Conservation (phyloP, 2,888 invertebrate genomes). For the Hypercompe scribonia region DNA sequence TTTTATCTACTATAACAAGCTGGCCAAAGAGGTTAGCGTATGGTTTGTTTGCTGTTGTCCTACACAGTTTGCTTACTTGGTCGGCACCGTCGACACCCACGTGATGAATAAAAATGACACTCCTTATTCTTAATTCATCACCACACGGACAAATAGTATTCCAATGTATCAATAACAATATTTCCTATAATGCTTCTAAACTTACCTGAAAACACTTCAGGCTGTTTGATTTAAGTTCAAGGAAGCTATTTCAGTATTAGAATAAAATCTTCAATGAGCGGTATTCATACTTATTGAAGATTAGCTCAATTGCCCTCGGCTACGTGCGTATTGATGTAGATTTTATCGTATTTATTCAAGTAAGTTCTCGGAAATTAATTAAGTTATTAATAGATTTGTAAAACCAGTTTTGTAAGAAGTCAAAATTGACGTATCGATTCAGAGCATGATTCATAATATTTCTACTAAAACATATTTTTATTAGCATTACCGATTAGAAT, state of each 20-base stretch:
- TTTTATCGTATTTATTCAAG: background rate
- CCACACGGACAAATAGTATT: too few species aligned
- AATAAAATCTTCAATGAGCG: background rate
- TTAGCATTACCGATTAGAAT: background rate
- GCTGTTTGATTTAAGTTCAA: slow-evolving; percentile 8
- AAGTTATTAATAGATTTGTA: background rate
- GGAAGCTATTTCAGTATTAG: slow-evolving; percentile 23
- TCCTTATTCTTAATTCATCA: too few species aligned
- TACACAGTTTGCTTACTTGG: too few species aligned
- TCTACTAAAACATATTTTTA: background rate
- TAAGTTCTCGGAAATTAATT: background rate
- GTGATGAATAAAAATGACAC: too few species aligned
- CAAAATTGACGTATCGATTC: background rate
- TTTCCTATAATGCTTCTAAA: too few species aligned
- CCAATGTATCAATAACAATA: background rate
- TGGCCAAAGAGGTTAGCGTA: too few species aligned
- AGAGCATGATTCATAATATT: background rate
- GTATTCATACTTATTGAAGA: background rate
- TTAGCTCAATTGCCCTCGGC: background rate
- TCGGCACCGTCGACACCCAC: too few species aligned
- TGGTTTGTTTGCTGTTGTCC: too few species aligned
- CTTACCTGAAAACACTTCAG: background rate
- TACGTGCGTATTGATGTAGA: slow-evolving; percentile 1
- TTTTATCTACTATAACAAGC: too few species aligned
- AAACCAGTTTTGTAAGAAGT: background rate